A percentile compares a stretch with the other conserved stretches of the same genome.
Conservation (phyloP, 2,888 invertebrate genomes). For the Panorpa germanica region DNA sequence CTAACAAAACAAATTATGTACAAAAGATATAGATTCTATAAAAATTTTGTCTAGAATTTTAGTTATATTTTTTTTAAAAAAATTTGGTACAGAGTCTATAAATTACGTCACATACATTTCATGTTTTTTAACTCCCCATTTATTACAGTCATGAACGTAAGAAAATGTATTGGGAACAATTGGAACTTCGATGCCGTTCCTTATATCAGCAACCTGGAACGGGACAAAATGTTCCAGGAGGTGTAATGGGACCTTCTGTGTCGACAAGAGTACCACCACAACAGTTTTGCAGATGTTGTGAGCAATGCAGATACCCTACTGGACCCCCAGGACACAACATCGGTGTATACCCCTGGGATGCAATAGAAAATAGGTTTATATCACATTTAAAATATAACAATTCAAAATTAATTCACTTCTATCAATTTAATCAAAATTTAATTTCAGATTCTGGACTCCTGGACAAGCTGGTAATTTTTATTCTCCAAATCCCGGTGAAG, state of each 20-base stretch:
- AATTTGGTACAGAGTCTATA: slow-evolving; percentile 17
- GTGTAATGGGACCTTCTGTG: slow-evolving; percentile 24
- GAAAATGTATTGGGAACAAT: slow-evolving; percentile 89
- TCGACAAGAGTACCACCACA: slow-evolving; percentile 21
- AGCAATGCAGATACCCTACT: slow-evolving; percentile 42
- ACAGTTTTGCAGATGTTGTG: slow-evolving; percentile 44
- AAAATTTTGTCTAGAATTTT: not conserved
- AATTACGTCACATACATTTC: slow-evolving; percentile 11
- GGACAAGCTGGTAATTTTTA: slow-evolving; percentile 63
- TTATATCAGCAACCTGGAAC: slow-evolving; percentile 30
- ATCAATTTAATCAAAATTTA: slow-evolving; percentile 5
- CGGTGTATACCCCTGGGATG: slow-evolving; percentile 38
- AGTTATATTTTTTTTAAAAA: too few species aligned
- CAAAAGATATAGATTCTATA: too few species aligned
- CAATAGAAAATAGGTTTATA: slow-evolving; percentile 13
- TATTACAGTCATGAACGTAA: slow-evolving; percentile 66
- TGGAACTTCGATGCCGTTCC: slow-evolving; percentile 67
- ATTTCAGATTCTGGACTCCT: slow-evolving; percentile 31
- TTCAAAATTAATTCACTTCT: not conserved
- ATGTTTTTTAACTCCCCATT: slow-evolving; percentile 10
- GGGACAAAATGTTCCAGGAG: not conserved
- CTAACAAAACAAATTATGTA: too few species aligned
- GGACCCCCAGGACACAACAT: slow-evolving; percentile 29
- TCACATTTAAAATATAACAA: not conserved
- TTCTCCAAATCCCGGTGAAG: slow-evolving; percentile 62